Base-by-base conservation (phyloP, 2,797 vertebrate genomes). In the Melanotaenia maccullochi region DNA sequence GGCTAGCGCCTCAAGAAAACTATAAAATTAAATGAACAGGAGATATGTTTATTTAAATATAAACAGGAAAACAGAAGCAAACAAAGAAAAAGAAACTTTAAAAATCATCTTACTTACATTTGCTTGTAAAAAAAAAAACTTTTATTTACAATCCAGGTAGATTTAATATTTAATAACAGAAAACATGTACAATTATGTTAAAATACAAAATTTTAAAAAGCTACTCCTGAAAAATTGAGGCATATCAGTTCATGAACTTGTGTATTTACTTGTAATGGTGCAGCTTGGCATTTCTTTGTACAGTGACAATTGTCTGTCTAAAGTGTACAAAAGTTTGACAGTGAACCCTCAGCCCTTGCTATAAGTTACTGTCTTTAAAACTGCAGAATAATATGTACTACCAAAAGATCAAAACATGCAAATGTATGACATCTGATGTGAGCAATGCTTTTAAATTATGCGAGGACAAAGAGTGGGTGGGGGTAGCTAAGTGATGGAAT, bases 101-200 rank as follows among this genome's bases (percentile, higher is more conserved):
- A 89, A 92, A 91, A 90, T 90, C 87, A 84, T 84, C 85, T 75
- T 65, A 86, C 62, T 90, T 73, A n/a, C 44, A n/a, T 87, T 78
- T 87, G 56, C 59, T 82, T 85, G 80, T 25, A 92, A 92, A 93
- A 90, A 85, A 25, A 25, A 25, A 25, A 25, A 90, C 77, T 85
- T 91, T 89, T 30, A 71, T 82, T 63, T 86, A 85, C 73, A 81
- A 65, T 82, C 35, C 62, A 87, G 83, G 82, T 49, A 78, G 67
- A 87, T 16, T 30, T 55, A 18, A 55, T 74, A 7, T 47, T 9
- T 38, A 3, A 7, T 25, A 44, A 66, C 18, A 71, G 60, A 75
- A 74, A 72, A 82, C 51, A 76, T 52, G 33, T 62, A 68, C 59
- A 38, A 54, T 71, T 71, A 89, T 74, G 64, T 84, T 40, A 68